Conservation (phyloP, 1,140 invertebrate species). For the Eufriesea mexicana region DNA sequence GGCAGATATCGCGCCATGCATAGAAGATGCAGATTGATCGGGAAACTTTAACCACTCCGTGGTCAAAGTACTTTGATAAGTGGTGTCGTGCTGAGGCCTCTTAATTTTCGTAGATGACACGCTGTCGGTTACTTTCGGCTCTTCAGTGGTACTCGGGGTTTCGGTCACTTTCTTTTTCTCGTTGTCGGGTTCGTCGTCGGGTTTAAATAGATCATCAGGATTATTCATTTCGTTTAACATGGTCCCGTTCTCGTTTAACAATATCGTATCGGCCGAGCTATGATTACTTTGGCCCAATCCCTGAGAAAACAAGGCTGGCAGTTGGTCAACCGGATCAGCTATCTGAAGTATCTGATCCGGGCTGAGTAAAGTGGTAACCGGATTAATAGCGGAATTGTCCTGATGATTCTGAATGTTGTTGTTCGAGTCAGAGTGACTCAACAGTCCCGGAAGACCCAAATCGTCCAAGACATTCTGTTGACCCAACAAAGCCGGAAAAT, state of each 20-base stretch:
- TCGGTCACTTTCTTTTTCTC: conserved; percentile 25
- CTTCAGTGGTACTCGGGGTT: background rate
- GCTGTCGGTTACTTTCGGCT: conserved; percentile 15
- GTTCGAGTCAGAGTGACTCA: conserved; percentile 72
- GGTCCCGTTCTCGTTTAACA: conserved; percentile 85
- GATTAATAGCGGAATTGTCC: conserved; percentile 70
- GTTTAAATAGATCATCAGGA: conserved; percentile 84
- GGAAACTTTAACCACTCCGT: conserved; percentile 51
- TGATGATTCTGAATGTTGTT: conserved; percentile 77
- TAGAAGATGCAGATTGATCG: conserved; percentile 23
- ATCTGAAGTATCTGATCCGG: conserved; percentile 80
- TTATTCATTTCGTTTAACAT: conserved; percentile 82
- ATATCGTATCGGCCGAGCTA: conserved; percentile 85
- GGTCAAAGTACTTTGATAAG: background rate
- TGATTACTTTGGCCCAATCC: conserved; percentile 79
- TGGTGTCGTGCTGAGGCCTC: background rate
- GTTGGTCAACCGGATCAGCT: conserved; percentile 78
- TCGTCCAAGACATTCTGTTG: conserved; percentile 74
- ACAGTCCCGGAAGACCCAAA: conserved; percentile 70
- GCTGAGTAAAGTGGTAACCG: conserved; percentile 82
- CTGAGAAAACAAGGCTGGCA: conserved; percentile 76
- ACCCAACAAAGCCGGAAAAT: conserved; percentile 71
- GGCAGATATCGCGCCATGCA: background rate
- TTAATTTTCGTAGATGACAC: background rate
- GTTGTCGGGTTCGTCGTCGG: conserved; percentile 35